These are phyloP conservation scores for Caretta caretta DNA, from an alignment of 2,113 vertebrate species.

Conservation along the genomic window DNA sequence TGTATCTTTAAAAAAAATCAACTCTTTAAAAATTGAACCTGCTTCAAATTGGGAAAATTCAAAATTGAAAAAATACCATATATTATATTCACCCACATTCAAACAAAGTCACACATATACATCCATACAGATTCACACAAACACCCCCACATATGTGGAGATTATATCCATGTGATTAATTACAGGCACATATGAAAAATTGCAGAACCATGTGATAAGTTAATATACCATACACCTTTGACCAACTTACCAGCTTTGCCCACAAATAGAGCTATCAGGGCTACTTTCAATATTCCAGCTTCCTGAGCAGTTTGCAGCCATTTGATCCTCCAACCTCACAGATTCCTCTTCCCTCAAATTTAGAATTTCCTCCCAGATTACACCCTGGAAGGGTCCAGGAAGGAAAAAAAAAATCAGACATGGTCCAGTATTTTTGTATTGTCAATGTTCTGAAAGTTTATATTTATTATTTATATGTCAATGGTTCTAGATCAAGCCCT, in stretches of 20 bases:
- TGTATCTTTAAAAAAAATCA: not conserved
- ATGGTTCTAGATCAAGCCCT: not conserved
- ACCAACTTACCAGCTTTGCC: constrained; percentile 43
- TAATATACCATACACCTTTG: constrained; percentile 26
- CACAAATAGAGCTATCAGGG: constrained; percentile 24
- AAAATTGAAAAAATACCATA: not conserved
- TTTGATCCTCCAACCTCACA: constrained; percentile 53
- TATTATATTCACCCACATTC: not conserved
- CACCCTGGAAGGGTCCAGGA: constrained; percentile 13
- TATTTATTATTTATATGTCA: not conserved
- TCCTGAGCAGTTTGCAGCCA: constrained; percentile 30
- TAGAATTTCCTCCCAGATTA: constrained; percentile 48
- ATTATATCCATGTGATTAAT: not conserved
- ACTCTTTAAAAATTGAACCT: constrained; percentile 8
- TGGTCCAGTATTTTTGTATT: not conserved
- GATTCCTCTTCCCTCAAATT: not conserved
- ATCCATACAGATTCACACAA: not conserved
- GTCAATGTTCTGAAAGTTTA: constrained; percentile 10
- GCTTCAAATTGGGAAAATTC: not conserved
- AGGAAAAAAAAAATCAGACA: constrained; percentile 14
- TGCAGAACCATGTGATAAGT: not conserved
- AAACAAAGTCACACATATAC: not conserved
- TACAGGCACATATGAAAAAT: constrained; percentile 1
- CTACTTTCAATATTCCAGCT: constrained; percentile 27
- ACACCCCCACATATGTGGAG: not conserved